Base-by-base conservation (phyloP, 1,140 invertebrate genomes). In the Drosophila punjabiensis region DNA sequence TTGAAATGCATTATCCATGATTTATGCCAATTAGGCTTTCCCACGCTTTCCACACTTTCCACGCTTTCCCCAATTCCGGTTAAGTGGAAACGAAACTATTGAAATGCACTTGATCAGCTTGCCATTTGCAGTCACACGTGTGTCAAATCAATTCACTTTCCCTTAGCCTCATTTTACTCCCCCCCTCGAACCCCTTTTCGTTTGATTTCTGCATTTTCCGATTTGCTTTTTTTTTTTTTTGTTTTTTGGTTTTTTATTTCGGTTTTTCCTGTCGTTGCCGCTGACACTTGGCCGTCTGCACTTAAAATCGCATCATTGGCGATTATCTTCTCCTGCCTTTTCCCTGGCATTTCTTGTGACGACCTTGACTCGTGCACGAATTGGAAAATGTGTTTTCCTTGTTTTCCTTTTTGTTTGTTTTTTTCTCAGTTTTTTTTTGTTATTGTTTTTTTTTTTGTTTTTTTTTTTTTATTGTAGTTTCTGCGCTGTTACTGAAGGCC, bases 241-340 rank as follows among this genome's bases (percentile, higher is more conserved):
- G 37, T 14, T 16, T 43, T 43, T 24, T 24, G 24, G 24, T 24
- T 24, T n/a, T 8, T 16, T n/a, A 28, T 47, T 48, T 47, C 2
- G 18, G 18, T 20, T 55, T 68, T 50, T 50, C 24, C 14, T 20
- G 50, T 53, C n/a, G 32, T 20, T 50, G 50, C 68, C 45, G 70
- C 68, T 62, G 71, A 75, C 56, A 75, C 47, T 75, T 53, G 41
- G 55, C 30, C 71, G 68, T 75, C 71, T 74, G 71, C 71, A 75
- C 71, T 75, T 74, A 75, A 71, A 75, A 75, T 75, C 71, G 71
- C 55, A 75, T 75, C 71, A 75, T 74, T 75, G 69, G 56, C 71
- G 71, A 74, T 75, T 75, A 75, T 75, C 69, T 75, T 74, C 60
- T 20, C 32, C 48, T 43, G 67, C 30, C 37, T 43, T 71, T 73